Base-by-base conservation (phyloP, 2,797 vertebrate genomes). In the Channa striata region DNA sequence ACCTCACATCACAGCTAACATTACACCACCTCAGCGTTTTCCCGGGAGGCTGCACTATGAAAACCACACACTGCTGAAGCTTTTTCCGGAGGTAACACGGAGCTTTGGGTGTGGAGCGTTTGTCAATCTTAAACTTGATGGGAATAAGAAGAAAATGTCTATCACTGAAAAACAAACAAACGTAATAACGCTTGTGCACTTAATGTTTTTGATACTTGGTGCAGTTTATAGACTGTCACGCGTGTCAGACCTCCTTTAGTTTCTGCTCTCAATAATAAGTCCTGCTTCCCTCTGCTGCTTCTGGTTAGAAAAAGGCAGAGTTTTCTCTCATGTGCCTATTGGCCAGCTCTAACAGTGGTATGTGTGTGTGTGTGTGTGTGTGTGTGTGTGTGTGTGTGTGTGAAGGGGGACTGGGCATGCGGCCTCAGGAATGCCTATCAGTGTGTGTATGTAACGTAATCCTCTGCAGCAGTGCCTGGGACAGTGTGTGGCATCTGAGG, bases 21-120 rank as follows among this genome's bases (percentile, higher is more conserved):
- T 92, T 91, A 91, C 87, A 85, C 78, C 88, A 83, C 84, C 80
- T 89, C 90, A 89, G 87, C 91, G 84, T 89, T 87, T 92, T 90
- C 86, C 85, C 59, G 58, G 75, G 75, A 81, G 65, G 36, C 70
- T 81, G 59, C 74, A 80, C 78, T 62, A 69, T 65, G 71, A 51
- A 74, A 64, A 37, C 23, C 56, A 19, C 21, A 61, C 61, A 60
- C 37, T 14, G 66, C 59, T 68, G 60, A 72, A 49, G 54, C 57
- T 74, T 83, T 40, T 54, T 43, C 21, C 34, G 59, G 19, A 72
- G 39, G 64, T 60, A 54, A 67, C 53, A 75, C 7, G 0, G 16
- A 11, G 20, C 39, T 42, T 1, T 21, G 47, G 23, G 21, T 59
- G 19, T 53, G 23, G 21, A 59, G 19, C 50, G 30, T 58, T 44